These are phyloP conservation scores for Augiades crinisus DNA, from an alignment of 2,888 invertebrate genomes.

Conservation along the genomic window DNA sequence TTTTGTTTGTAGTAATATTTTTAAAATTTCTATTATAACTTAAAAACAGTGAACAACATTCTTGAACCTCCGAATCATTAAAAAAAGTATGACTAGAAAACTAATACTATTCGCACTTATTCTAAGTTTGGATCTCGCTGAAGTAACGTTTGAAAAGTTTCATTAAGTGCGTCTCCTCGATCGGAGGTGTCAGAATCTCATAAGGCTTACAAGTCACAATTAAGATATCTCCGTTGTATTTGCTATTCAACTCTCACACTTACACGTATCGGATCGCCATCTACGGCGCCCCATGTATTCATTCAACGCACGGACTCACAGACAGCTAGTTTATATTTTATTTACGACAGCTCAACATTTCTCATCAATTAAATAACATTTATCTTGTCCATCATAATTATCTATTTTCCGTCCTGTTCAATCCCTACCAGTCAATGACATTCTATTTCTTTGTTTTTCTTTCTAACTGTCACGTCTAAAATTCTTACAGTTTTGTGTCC, in stretches of 20 bases:
- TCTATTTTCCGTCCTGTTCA: background rate
- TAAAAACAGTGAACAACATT: background rate
- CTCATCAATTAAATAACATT: slow-evolving; percentile 17
- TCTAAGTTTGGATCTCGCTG: background rate
- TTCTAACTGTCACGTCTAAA: slow-evolving; percentile 13
- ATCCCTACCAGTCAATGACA: background rate
- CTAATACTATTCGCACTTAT: slow-evolving; percentile 1
- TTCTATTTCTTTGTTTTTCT: background rate
- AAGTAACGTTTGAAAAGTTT: no score
- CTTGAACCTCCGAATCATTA: background rate
- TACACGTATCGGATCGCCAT: slow-evolving; percentile 16
- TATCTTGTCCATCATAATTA: slow-evolving; percentile 4
- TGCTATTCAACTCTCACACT: slow-evolving; percentile 25
- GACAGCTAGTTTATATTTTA: slow-evolving; percentile 23
- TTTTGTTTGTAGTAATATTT: no score
- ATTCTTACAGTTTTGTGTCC: slow-evolving; percentile 10
- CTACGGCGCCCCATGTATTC: slow-evolving; percentile 23
- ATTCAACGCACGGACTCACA: slow-evolving; percentile 23
- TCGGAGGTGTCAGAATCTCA: background rate
- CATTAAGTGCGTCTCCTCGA: background rate
- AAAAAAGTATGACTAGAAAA: slow-evolving; percentile 23
- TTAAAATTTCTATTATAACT: background rate
- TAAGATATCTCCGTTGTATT: slow-evolving; percentile 23
- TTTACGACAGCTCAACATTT: slow-evolving; percentile 18
- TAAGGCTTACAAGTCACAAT: slow-evolving; percentile 14